Evolutionary conservation across 1,140 invertebrate species (phyloP).

Genomic region (Hetaerina americana): DNA sequence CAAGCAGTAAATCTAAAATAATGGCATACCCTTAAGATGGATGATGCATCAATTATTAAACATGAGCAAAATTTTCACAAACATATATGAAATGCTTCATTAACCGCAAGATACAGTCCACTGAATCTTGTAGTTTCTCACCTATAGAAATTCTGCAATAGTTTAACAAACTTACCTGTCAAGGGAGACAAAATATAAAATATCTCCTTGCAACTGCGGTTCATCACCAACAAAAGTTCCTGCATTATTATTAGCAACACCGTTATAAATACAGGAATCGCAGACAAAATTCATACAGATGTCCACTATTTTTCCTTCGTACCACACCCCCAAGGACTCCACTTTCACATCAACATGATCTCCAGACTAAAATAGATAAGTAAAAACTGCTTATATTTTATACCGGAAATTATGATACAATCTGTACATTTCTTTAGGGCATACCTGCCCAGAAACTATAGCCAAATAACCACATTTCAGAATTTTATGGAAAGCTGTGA

Average conservation of each 20-base stretch:
- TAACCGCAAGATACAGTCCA: no score
- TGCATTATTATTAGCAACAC: neutral
- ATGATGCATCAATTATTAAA: no score
- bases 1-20: no score
- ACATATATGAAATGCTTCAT: no score
- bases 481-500: neutral
- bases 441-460: neutral
- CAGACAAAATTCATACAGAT: neutral
- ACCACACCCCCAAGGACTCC: neutral
- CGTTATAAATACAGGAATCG: neutral
- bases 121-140: no score
- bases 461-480: neutral
- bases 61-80: no score
- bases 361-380: neutral
- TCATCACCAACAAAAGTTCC: neutral
- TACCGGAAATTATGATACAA: neutral
- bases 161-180: neutral
- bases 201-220: neutral
- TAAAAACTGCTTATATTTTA: neutral
- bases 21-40: no score
- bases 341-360: neutral
- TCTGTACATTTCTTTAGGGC: neutral
- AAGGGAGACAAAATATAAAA: neutral
- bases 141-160: neutral
- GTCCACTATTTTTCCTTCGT: neutral